These are phyloP conservation scores for Drosophila ananassae DNA, from an alignment of 1,140 invertebrate genomes.

Conservation along the genomic window DNA sequence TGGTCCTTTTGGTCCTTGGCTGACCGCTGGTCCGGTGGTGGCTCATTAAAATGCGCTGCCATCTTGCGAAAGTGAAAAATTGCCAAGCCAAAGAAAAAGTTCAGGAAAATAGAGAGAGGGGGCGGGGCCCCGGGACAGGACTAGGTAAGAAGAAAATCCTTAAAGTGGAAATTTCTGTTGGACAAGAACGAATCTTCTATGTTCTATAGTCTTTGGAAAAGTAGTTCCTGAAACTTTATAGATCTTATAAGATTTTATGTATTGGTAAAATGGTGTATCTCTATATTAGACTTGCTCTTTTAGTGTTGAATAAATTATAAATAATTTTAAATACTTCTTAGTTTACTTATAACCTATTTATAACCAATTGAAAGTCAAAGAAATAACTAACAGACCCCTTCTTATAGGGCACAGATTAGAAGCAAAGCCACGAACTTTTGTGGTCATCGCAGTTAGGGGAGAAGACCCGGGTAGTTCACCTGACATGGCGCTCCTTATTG, in stretches of 20 bases:
- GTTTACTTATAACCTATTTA: too few relatives aligned
- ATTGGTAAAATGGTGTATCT: too few relatives aligned
- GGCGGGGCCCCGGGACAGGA: slow-evolving; percentile 11
- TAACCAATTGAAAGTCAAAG: too few relatives aligned
- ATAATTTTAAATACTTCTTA: too few relatives aligned
- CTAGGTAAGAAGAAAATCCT: slow-evolving; percentile 22
- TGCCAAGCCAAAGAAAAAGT: slow-evolving; percentile 58
- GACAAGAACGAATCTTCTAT: neutral
- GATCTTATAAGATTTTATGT: too few relatives aligned
- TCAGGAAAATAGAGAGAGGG: slow-evolving; percentile 10
- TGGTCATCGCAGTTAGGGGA: slow-evolving; percentile 34
- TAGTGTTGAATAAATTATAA: too few relatives aligned
- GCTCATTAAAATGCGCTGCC: slow-evolving; percentile 81
- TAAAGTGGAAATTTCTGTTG: neutral
- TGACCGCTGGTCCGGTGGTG: slow-evolving; percentile 56
- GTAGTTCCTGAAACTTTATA: too few relatives aligned
- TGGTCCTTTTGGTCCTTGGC: slow-evolving; percentile 13
- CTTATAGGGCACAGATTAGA: neutral
- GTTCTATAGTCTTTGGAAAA: neutral
- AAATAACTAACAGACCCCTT: neutral
- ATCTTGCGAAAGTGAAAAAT: slow-evolving; percentile 83
- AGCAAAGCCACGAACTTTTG: slow-evolving; percentile 55
- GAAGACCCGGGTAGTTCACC: slow-evolving; percentile 32
- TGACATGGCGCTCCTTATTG: slow-evolving; percentile 35
- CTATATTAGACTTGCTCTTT: too few relatives aligned